Percentiles rank a stretch among this genome's conserved stretches.
Conservation (phyloP, 1,140 invertebrate species). For the Drosophila cardini region DNA sequence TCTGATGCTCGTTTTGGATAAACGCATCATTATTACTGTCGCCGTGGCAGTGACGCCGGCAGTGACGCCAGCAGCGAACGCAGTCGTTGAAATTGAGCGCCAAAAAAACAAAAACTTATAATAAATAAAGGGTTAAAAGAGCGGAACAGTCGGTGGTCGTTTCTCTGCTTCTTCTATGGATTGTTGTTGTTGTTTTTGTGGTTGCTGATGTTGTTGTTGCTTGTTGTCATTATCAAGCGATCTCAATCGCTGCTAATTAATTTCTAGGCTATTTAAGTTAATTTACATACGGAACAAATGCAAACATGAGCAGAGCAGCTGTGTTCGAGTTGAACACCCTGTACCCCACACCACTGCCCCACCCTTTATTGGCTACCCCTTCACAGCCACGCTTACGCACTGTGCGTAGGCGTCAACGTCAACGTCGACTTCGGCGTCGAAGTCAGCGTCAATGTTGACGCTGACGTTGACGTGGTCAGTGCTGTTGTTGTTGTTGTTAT, state of each 20-base stretch:
- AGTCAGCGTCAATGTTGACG: neutral
- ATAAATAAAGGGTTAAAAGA: conserved; percentile 55
- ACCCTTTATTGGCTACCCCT: neutral
- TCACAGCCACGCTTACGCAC: conserved; percentile 8
- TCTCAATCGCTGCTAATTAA: conserved; percentile 83
- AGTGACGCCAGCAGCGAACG: conserved; percentile 7
- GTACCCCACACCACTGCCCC: neutral
- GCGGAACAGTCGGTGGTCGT: conserved; percentile 70
- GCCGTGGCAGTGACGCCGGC: conserved; percentile 44
- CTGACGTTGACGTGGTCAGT: conserved; percentile 32
- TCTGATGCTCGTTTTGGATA: conserved; percentile 83
- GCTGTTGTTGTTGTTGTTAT: conserved; percentile 46
- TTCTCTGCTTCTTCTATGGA: conserved; percentile 10
- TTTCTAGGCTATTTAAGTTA: conserved; percentile 83
- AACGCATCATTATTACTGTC: conserved; percentile 82
- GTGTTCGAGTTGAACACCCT: neutral
- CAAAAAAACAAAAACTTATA: conserved; percentile 10
- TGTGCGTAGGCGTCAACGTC: conserved; percentile 47
- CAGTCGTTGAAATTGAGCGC: conserved; percentile 17
- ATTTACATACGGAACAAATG: conserved; percentile 77
- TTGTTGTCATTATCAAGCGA: conserved; percentile 71
- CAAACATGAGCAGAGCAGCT: conserved; percentile 25
- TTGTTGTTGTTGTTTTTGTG: conserved; percentile 23
- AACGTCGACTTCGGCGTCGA: conserved; percentile 27
- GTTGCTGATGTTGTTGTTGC: conserved; percentile 51